Evolutionary conservation across 2,888 invertebrate genomes (phyloP), one percentile per base, ranked within the genome.

Genomic region (Orchesella flavescens): DNA sequence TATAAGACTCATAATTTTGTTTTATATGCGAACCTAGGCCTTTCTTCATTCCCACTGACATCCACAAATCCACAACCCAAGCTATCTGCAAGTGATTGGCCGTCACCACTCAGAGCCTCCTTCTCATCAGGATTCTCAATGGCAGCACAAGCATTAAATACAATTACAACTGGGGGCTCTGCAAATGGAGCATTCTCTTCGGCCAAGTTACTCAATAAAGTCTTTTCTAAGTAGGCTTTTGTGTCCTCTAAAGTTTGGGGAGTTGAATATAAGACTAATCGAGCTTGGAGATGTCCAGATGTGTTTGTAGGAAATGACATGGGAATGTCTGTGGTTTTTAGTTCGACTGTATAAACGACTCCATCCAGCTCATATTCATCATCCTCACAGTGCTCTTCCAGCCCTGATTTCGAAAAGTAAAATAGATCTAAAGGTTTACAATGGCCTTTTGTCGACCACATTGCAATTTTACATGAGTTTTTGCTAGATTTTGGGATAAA

Each of bases 231-330:
- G 90, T 96, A 96, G 82, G 95, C 95, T 88, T 96, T 93, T 72
- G 98, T 94, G 90, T 96, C 97, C 89, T 97, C 97, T 89, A 98
- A 95, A 0, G 97, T 95, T 89, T 96, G 95, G 88, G 95, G 95
- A 89, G 97, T 96, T 89, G 96, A 95, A 90, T 95, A 98, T 61
- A 91, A 90, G 89, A 88, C 88, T 34, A 88, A 85, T 17, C 88
- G 78, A 53, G 88, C 86, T 80, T 88, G 88, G 19, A 87, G 79
- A 68, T 86, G 78, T 65, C 82, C 82, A 57, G 82, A 85, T 46
- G 86, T 80, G 57, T 86, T 85, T 10, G 84, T 72, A 13, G 87
- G 87, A 69, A 86, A 88, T 63, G 86, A 86, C 75, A 83, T 75
- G 44, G 88, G 88, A 81, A 87, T 88, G 61, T 87, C 87, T 19